Evolutionary conservation across 2,797 vertebrate species (phyloP), one percentile per base, ranked within the genome.

Genomic region (Spondyliosoma cantharus): DNA sequence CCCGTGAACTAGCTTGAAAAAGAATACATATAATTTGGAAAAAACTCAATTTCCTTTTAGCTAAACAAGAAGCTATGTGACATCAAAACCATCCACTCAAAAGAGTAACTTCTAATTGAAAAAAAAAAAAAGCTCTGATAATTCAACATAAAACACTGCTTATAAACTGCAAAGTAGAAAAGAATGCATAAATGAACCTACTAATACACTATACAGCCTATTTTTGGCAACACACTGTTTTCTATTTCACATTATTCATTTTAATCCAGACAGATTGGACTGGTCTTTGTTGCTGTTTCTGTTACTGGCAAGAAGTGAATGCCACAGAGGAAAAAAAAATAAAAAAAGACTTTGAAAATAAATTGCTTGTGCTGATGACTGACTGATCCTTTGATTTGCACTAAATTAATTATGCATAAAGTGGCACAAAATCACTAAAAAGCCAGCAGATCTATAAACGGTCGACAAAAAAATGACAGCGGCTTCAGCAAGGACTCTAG

Each of bases 271-370:
- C 52, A 52, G 45, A 67, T 3, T 76, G 14, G 53, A 69, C 32
- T 56, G n/a, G 37, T 53, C 58, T 72, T 76, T 82, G 77, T 76
- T 84, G 66, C 58, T 73, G 48, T 74, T 74, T 45, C 13, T 78
- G 65, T 73, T 58, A 63, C 37, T 71, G 73, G 68, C 32, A 64
- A 74, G 42, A 78, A 65, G 59, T 48, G 43, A 56, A 71, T 53
- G 62, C 32, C 32, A 74, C 54, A 60, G 60, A 64, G 27, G 75
- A 56, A 11, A 37, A 37, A 8, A 37, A 37, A 37, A 32, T 29
- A 6, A 0, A 37, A 61, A 62, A 0, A 16, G 20, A 65, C 49
- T 74, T 66, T 74, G 63, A 71, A 81, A 74, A 73, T 72, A 45
- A 81, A 81, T 76, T 58, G 49, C 27, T 42, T 71, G 49, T 24